Evolutionary conservation across 92 coral and sea anemone genomes (phyloP), one percentile per base, ranked within the genome.

Genomic region (Zoanthus gigantus): DNA sequence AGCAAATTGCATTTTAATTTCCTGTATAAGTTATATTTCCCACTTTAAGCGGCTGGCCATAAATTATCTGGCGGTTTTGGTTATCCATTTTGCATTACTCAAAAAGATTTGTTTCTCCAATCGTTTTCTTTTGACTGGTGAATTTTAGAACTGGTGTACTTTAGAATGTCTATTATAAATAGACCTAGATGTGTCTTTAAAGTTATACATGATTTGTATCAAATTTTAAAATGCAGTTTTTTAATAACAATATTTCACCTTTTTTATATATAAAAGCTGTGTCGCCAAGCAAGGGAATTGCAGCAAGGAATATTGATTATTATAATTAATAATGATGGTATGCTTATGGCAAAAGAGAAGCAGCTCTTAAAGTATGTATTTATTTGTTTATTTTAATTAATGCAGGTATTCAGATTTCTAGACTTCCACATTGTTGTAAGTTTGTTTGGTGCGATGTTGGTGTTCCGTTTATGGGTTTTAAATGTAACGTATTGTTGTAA

Each of bases 241-340:
- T 58, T 58, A 5, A 5, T 16, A 23, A 67, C 42, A 23, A 6
- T 30, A 28, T 28, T 23, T 67, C 14, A 30, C 52, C 42, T 67
- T 67, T 8, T 30, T 30, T 23, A 6, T 30, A 67, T 18, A 67
- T 28, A 67, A 67, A 67, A 67, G 72, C 72, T 67, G 34, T 67
- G 72, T 67, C 72, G 72, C 42, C 72, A 67, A 67, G 72, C 72
- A 28, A 67, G 72, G 72, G 72, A 67, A 67, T 23, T 30, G 9
- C 72, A 67, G 42, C 72, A 67, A 67, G 72, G 72, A 11, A 67
- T 67, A 12, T 30, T 67, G 72, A 67, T 67, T 23, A 6, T 67
- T 28, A 34, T 67, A 67, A 67, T 67, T 28, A 23, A 23, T 23
- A 67, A 67, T 67, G 42, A 67, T 23, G 72, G 72, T 42, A 67